These are phyloP conservation scores for Lissonota sp. DNA, from an alignment of 2,888 invertebrate genomes.

Conservation along the genomic window DNA sequence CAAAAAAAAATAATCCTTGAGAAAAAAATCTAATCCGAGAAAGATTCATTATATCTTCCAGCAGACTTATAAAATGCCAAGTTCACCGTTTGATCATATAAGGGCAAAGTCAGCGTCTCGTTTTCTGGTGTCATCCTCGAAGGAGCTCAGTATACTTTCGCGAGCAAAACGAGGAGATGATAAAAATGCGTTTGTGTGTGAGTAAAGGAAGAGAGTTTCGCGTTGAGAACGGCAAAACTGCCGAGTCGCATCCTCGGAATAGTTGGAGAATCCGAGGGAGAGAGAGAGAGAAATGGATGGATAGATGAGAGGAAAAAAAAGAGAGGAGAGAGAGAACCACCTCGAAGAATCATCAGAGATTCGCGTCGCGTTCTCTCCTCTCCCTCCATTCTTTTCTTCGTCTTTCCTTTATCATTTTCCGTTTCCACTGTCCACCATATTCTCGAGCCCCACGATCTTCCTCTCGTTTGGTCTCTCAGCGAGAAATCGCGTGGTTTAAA, in stretches of 20 bases:
- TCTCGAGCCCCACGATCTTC: constrained; percentile 11
- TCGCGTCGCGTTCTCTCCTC: constrained; percentile 58
- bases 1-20: background rate
- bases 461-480: background rate
- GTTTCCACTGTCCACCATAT: constrained; percentile 42
- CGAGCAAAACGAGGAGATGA: constrained; percentile 9
- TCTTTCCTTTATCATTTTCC: constrained; percentile 64
- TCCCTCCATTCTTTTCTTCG: constrained; percentile 52
- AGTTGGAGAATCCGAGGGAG: background rate
- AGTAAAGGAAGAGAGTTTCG: constrained; percentile 3
- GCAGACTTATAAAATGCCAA: background rate
- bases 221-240: constrained; percentile 15
- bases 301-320: background rate
- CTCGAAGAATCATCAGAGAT: constrained; percentile 59
- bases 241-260: constrained; percentile 22
- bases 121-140: constrained; percentile 7
- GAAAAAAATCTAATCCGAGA: background rate
- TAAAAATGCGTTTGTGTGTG: constrained; percentile 22
- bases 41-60: constrained; percentile 6
- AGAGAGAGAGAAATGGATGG: background rate
- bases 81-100: constrained; percentile 29
- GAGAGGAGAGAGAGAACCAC: constrained; percentile 32
- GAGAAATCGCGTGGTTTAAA: constrained; percentile 19
- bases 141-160: constrained; percentile 29
- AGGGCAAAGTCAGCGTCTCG: constrained; percentile 33